Conservation (phyloP, 2,797 vertebrate species). For the Falco columbarius region DNA sequence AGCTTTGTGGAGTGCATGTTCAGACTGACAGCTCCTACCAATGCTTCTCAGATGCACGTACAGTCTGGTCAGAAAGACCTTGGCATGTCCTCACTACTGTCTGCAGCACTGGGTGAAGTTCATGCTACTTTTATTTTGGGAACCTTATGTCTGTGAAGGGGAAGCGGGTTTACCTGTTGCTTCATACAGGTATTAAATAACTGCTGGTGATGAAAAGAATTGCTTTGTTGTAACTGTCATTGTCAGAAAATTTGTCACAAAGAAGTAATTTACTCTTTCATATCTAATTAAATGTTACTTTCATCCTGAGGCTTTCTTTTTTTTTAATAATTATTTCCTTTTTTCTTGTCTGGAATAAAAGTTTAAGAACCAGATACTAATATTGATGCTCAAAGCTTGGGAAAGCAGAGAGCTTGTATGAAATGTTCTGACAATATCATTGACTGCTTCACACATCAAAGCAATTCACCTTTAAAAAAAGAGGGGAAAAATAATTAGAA, state of each 20-base stretch:
- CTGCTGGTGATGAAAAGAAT: background rate
- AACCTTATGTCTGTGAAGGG: background rate
- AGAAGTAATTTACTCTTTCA: background rate
- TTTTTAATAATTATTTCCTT: background rate
- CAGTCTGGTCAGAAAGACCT: background rate
- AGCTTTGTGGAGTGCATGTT: background rate
- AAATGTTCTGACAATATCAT: conserved; percentile 10
- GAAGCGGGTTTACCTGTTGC: background rate
- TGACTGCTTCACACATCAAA: conserved; percentile 19
- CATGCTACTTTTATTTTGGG: background rate
- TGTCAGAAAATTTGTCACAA: background rate
- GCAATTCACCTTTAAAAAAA: background rate
- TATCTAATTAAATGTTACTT: background rate
- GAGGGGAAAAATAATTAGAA: conserved; percentile 11
- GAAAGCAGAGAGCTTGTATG: background rate
- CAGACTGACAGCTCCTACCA: background rate
- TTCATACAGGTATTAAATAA: background rate
- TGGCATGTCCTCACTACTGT: background rate
- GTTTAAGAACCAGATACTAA: background rate
- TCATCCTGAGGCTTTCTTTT: background rate
- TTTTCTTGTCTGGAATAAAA: background rate
- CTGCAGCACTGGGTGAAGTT: background rate
- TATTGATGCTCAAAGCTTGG: background rate
- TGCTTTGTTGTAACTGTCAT: background rate
- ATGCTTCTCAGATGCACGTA: fast-evolving